Evolutionary conservation across 2,888 invertebrate species (phyloP), one percentile per base, ranked within the genome.

Genomic region (Trichopoda pennipes): DNA sequence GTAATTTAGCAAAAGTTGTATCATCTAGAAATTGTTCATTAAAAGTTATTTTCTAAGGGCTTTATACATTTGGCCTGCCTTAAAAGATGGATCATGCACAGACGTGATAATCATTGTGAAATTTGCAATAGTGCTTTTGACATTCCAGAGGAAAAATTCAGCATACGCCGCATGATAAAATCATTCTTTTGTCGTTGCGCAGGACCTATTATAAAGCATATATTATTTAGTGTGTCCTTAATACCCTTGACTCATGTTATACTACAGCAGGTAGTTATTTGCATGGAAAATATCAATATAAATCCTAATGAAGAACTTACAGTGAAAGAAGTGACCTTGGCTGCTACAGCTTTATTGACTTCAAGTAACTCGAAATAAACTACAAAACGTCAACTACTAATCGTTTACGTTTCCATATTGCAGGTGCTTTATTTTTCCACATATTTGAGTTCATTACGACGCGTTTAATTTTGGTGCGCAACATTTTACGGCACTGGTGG

Each of bases 401-500:
- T 38, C 12, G 38, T 1, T 38, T 38, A 8, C 3, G 1, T 38
- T 12, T 38, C 2, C 2, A 0, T 12, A 8, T 38, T 76, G 2
- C 74, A 88, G 88, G 87, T 72, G 84, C 88, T 1, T 85, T 90
- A 7, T 90, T 91, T 76, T 90, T 91, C 66, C 87, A 89, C 60
- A 89, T 88, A 42, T 88, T 91, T 42, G 91, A 91, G 64, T 90
- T 89, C 83, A 86, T 89, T 23, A 85, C 91, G 6, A 88, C 88
- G 0, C 88, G 90, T 10, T 84, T 88, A 12, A 75, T 90, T 23
- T 73, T 87, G 2, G 88, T 90, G 16, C 88, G 88, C 21, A 90
- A 87, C 44, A 88, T 90, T 38, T 53, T 91, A 42, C 85, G 87
- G 1, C 90, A 91, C 79, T 91, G 91, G 91, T 91, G 91, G 91